Evolutionary conservation across 92 coral and sea anemone species (phyloP).

Genomic region (Heliopora coerulea): DNA sequence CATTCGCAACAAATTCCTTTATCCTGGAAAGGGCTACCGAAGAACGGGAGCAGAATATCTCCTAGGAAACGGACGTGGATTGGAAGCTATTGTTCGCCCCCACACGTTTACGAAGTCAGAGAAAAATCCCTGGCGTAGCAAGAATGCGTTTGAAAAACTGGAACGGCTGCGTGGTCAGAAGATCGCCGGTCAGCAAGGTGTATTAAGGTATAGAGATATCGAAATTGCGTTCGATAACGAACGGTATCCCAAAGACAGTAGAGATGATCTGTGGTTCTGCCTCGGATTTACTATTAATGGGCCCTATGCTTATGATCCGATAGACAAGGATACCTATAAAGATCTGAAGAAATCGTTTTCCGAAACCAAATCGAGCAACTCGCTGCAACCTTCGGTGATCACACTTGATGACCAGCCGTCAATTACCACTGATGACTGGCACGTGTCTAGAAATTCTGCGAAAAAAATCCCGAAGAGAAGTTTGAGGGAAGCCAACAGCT

Average conservation of each 20-base stretch:
- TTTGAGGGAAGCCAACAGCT: background rate
- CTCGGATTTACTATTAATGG: conserved; percentile 30
- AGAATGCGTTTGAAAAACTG: conserved; percentile 1
- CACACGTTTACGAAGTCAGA: background rate
- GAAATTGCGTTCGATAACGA: conserved; percentile 24
- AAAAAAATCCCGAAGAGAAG: too few relatives aligned
- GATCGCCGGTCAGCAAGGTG: conserved; percentile 8
- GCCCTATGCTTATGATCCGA: conserved; percentile 33
- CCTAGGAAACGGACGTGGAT: conserved; percentile 31
- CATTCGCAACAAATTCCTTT: background rate
- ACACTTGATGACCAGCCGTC: background rate
- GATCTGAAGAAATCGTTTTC: background rate
- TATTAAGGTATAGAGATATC: conserved; percentile 3
- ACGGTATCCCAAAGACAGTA: conserved; percentile 27
- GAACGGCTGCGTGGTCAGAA: conserved; percentile 25
- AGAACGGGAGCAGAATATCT: conserved; percentile 29
- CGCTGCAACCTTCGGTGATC: conserved; percentile 1
- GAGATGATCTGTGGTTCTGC: conserved; percentile 30
- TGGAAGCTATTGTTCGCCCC: background rate
- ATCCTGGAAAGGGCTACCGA: conserved; percentile 3
- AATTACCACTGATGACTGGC: too few relatives aligned
- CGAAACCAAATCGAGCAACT: too few relatives aligned
- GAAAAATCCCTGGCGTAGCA: conserved; percentile 27
- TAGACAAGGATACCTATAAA: conserved; percentile 2
- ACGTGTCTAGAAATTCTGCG: too few relatives aligned